phyloP scores from a whole-genome alignment of 1,140 invertebrate genomes.

The Oedothorax gibbosus region DNA sequence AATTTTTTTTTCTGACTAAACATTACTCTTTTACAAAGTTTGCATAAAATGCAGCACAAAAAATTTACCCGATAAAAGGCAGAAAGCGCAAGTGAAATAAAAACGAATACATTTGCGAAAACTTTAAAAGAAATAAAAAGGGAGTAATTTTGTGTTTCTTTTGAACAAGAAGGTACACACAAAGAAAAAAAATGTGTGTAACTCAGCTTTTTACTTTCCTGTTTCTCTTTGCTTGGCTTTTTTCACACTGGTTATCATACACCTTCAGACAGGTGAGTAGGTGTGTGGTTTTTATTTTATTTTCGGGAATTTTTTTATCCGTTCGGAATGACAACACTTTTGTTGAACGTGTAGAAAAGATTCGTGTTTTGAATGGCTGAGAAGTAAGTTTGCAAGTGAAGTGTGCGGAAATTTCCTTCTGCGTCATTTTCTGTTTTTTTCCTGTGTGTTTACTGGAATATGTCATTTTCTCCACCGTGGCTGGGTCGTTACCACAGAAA shows the following conservation, averaged over 20 bases:
- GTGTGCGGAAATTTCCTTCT: conserved; percentile 3
- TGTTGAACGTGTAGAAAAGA: conserved; percentile 51
- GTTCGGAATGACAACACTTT: conserved; percentile 55
- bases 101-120: conserved; percentile 43
- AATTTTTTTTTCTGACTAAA: neutral
- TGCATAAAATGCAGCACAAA: conserved; percentile 6
- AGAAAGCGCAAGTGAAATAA: conserved; percentile 32
- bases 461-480: neutral
- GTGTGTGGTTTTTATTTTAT: conserved; percentile 27
- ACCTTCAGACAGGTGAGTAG: conserved; percentile 58
- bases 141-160: conserved; percentile 36
- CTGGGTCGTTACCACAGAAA: conserved; percentile 24
- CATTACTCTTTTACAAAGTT: neutral
- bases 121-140: conserved; percentile 19
- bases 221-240: conserved; percentile 27
- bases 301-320: conserved; percentile 18
- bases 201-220: conserved; percentile 4
- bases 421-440: conserved; percentile 25
- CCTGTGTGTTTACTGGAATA: neutral
- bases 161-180: neutral
- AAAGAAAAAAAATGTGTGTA: neutral
- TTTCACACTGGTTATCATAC: conserved; percentile 56
- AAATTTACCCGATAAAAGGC: conserved; percentile 21
- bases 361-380: conserved; percentile 55
- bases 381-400: neutral